These are phyloP conservation scores for Eulemur mongoz DNA, from an alignment of 2,797 vertebrate species.

Conservation along the genomic window DNA sequence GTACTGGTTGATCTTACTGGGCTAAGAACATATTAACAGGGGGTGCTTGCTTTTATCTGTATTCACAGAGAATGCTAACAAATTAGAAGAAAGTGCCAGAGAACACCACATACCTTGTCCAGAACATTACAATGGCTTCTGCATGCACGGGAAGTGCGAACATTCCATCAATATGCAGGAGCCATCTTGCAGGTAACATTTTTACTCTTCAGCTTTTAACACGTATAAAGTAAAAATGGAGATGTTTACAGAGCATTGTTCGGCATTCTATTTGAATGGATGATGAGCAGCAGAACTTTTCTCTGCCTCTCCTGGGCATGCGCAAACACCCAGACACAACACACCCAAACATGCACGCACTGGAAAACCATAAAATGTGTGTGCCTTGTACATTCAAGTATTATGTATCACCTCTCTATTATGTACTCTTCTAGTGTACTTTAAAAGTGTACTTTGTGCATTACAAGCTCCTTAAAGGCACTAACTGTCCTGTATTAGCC, in stretches of 20 bases:
- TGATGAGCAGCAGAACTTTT: not conserved
- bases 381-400: not conserved
- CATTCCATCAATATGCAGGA: constrained; percentile 93
- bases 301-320: not conserved
- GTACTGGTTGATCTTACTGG: constrained; percentile 17
- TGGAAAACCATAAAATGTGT: not conserved
- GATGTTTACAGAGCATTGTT: not conserved
- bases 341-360: not conserved
- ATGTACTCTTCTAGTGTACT: not conserved
- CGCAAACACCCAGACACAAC: not conserved
- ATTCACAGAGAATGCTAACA: constrained; percentile 90
- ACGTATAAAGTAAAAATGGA: not conserved
- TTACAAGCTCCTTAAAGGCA: not conserved
- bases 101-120: constrained; percentile 96
- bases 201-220: not conserved
- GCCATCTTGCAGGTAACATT: constrained; percentile 96
- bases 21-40: constrained; percentile 28
- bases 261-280: not conserved
- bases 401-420: not conserved
- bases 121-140: constrained; percentile 96
- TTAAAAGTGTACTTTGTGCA: not conserved
- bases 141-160: constrained; percentile 97
- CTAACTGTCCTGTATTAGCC: not conserved
- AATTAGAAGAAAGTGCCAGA: constrained; percentile 90
- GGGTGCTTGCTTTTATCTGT: constrained; percentile 75